Base-by-base conservation (phyloP, 2,888 invertebrate genomes). In the Ernsta delagoae region DNA sequence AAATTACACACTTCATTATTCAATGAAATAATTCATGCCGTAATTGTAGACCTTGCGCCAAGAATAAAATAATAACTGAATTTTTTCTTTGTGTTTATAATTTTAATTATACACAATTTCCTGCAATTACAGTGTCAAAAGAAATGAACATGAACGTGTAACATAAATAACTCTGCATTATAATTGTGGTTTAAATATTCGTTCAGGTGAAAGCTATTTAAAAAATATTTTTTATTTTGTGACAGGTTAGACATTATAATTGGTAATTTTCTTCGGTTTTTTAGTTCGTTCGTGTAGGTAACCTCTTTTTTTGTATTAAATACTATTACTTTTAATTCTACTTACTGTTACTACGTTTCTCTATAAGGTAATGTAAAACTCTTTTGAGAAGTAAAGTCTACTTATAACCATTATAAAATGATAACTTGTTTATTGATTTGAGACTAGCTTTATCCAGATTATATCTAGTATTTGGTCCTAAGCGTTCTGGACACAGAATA, bases 1-100 rank as follows among this genome's bases (percentile, higher is more conserved):
- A 69, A 69, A 56, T 62, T 62, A 56, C 43, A 41, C 54, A 56
- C 62, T 67, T 53, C 66, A 45, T 67, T 67, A 61, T 60, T 67
- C 60, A 54, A 54, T 43, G 54, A 60, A 61, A 54, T 67, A 67
- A 67, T 67, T 67, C 66, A 67, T 31, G 43, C 16, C 34, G 50
- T 62, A 53, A 36, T 36, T 2, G 50, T 50, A 53, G 36, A 50
- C 59, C n/a, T n/a, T 31, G 41, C 43, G 53, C 59, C 24, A 60
- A 59, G 24, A 59, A 39, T 65, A 54, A 54, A 24, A 45, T 39
- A 53, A 60, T 34, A 56, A 53, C 53, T 24, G 53, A 53, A 53
- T 31, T 53, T 53, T 59, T 41, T 43, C 53, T 54, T 67, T 67
- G 56, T 57, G 43, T 43, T 60, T 43, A 50, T 59, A 39, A 50